phyloP scores from a whole-genome alignment of 2,888 invertebrate species.

The Xanthostigma xanthostigma region DNA sequence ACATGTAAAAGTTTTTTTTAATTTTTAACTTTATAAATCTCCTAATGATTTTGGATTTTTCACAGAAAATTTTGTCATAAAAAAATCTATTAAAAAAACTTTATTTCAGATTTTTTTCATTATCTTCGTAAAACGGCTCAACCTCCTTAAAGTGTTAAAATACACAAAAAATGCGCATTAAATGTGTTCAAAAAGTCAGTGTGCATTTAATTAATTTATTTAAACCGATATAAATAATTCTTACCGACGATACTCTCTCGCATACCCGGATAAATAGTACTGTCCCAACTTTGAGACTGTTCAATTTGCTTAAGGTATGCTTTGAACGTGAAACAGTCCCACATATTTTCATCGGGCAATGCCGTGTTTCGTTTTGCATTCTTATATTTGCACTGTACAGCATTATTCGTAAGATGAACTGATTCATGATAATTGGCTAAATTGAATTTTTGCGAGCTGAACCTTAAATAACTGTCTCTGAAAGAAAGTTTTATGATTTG shows the following conservation, averaged over 20 bases:
- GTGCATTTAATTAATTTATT: too few species aligned
- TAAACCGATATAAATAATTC: too few species aligned
- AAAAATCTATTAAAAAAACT: too few species aligned
- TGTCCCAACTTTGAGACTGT: constrained; percentile 63
- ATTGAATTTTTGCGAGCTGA: constrained; percentile 80
- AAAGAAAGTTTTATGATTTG: constrained; percentile 17
- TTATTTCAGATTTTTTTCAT: too few species aligned
- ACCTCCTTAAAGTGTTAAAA: too few species aligned
- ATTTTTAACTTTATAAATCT: too few species aligned
- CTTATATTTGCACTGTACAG: constrained; percentile 78
- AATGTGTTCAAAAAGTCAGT: too few species aligned
- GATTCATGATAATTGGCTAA: constrained; percentile 82
- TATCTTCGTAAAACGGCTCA: too few species aligned
- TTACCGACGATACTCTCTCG: constrained; percentile 1
- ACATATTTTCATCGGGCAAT: constrained; percentile 86
- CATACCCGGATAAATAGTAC: constrained; percentile 77
- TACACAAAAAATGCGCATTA: not conserved
- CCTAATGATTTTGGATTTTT: too few species aligned
- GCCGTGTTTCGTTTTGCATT: constrained; percentile 57
- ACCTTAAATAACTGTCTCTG: constrained; percentile 81
- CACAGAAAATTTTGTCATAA: too few species aligned
- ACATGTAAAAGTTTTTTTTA: too few species aligned
- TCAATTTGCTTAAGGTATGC: constrained; percentile 48
- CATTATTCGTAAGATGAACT: constrained; percentile 85
- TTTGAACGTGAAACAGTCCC: constrained; percentile 78